Evolutionary conservation across 2,113 vertebrate species (phyloP).

Genomic region (Bothrops jararaca): DNA sequence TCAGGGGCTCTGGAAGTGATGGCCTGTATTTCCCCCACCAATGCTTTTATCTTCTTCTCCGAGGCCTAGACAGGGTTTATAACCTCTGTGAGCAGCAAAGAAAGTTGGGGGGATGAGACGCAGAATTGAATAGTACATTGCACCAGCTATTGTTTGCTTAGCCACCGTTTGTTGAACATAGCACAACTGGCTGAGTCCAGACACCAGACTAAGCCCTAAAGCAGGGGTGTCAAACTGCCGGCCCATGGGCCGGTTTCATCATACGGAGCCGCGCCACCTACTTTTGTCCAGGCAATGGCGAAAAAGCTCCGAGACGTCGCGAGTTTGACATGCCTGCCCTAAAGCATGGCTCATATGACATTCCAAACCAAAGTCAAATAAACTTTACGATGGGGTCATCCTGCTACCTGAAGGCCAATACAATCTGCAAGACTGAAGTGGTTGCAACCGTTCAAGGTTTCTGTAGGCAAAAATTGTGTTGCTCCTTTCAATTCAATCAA

Average conservation of each 20-base stretch:
- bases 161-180: background rate
- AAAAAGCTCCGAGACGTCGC: too few relatives aligned
- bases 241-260: too few relatives aligned
- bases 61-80: background rate
- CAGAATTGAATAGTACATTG: background rate
- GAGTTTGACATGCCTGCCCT: too few relatives aligned
- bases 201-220: background rate
- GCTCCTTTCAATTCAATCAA: background rate
- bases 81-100: background rate
- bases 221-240: too few relatives aligned
- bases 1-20: too few relatives aligned
- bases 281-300: too few relatives aligned
- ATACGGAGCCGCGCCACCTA: too few relatives aligned
- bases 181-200: background rate
- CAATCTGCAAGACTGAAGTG: background rate
- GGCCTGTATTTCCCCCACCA: too few relatives aligned
- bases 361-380: background rate
- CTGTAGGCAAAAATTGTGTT: background rate
- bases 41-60: too few relatives aligned
- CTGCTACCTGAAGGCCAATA: background rate
- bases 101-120: background rate
- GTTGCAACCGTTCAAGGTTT: background rate
- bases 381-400: background rate
- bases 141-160: background rate
- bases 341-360: background rate